phyloP scores from a whole-genome alignment of 2,888 invertebrate species.

The Ecdyonurus torrentis region DNA sequence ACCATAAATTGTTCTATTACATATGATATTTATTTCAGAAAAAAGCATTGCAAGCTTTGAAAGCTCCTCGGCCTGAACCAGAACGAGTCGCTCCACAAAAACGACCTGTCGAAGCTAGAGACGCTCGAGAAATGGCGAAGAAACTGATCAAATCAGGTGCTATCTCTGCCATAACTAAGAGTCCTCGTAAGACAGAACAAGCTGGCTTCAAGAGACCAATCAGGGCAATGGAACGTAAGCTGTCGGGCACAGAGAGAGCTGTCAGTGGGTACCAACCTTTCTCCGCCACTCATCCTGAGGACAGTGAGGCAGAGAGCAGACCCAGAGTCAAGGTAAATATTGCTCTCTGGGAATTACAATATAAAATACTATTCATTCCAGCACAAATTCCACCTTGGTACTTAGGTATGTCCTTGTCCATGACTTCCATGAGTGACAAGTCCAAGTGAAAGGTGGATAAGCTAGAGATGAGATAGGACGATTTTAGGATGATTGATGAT shows the following conservation, averaged over 20 bases:
- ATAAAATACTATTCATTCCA: too few relatives aligned
- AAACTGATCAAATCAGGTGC: slow-evolving; percentile 90
- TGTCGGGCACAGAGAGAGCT: slow-evolving; percentile 52
- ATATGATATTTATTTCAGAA: slow-evolving; percentile 34
- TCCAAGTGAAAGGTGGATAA: too few relatives aligned
- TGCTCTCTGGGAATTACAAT: too few relatives aligned
- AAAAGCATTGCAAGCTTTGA: slow-evolving; percentile 61
- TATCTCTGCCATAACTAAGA: slow-evolving; percentile 69
- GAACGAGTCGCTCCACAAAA: slow-evolving; percentile 68
- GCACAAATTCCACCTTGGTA: too few relatives aligned
- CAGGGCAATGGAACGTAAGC: slow-evolving; percentile 62
- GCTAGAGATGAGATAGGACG: too few relatives aligned
- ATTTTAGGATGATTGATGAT: too few relatives aligned
- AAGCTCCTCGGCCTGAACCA: slow-evolving; percentile 78
- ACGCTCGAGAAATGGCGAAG: slow-evolving; percentile 87
- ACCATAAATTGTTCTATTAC: not conserved
- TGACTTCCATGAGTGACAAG: too few relatives aligned
- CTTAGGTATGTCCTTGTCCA: too few relatives aligned
- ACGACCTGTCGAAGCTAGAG: slow-evolving; percentile 72
- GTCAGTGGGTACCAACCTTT: slow-evolving; percentile 84
- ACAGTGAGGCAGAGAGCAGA: slow-evolving; percentile 44
- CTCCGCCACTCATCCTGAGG: slow-evolving; percentile 63
- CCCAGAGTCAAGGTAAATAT: slow-evolving; percentile 43
- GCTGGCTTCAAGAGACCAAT: slow-evolving; percentile 72
- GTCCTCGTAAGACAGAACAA: slow-evolving; percentile 72